Percentiles rank a stretch among this genome's conserved stretches.
phyloP scores from a whole-genome alignment of 2,888 invertebrate genomes.

The Luperina nickerlii region DNA sequence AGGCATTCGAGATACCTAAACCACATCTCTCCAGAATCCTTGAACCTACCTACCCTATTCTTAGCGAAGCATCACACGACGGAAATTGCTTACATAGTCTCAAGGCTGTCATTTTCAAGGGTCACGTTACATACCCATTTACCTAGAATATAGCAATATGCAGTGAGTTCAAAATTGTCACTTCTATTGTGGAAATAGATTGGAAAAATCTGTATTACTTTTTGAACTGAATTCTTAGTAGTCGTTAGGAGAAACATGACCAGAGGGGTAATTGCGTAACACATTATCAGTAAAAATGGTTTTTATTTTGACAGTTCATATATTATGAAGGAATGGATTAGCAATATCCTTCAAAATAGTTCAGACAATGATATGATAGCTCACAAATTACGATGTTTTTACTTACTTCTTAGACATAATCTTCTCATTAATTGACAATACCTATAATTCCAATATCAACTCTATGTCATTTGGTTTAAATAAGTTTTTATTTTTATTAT shows the following conservation, averaged over 20 bases:
- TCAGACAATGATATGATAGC: too few relatives aligned
- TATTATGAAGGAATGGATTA: too few relatives aligned
- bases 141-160: not conserved
- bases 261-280: not conserved
- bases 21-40: not conserved
- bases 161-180: slow-evolving; percentile 2
- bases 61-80: not conserved
- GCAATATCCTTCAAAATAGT: too few relatives aligned
- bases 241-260: not conserved
- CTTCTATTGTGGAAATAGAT: slow-evolving; percentile 27
- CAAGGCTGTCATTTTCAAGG: slow-evolving; percentile 37
- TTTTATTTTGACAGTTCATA: too few relatives aligned
- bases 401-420: too few relatives aligned
- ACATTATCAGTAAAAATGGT: too few relatives aligned
- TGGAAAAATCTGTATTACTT: slow-evolving; percentile 4
- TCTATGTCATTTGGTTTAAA: too few relatives aligned
- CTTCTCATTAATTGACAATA: too few relatives aligned
- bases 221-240: slow-evolving; percentile 3
- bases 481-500: too few relatives aligned
- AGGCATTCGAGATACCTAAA: not conserved
- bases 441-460: too few relatives aligned
- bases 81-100: slow-evolving; percentile 10
- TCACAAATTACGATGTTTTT: too few relatives aligned
- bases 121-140: slow-evolving; percentile 10
- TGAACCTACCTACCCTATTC: not conserved